Base-by-base conservation (phyloP, 2,797 vertebrate species). In the Pterois miles region DNA sequence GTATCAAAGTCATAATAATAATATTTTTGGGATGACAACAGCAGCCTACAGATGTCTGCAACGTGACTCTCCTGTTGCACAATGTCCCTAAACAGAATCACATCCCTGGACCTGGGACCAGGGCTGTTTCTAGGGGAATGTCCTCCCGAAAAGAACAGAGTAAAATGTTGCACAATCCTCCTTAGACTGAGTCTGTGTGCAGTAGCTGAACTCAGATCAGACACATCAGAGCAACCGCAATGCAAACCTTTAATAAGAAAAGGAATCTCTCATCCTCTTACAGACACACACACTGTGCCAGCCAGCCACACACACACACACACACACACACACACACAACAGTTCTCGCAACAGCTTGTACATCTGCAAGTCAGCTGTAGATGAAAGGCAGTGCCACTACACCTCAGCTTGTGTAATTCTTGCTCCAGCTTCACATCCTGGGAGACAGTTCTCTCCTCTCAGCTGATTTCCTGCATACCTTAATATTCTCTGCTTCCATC, bases 211-310 rank as follows among this genome's bases (percentile, higher is more conserved):
- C 48, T 56, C 53, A 48, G 10, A 67, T 68, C 71, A 53, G 48
- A 72, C 70, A 66, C 68, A 76, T 57, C 46, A 74, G 38, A 73
- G 62, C 80, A 80, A 70, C 63, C 71, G 74, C 57, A 64, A 84
- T 79, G 34, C 62, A 62, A 72, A 60, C 16, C 53, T 70, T 27
- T 53, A 72, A 72, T 62, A 70, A 70, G n/a, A 60, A 60, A 46
- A 70, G 43, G 31, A 54, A 76, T 62, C 31, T 52, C 59, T 70
- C 34, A 58, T 46, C 40, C 36, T 60, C 67, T 20, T 1, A 33
- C 56, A 34, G 11, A 27, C 59, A n/a, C 23, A 23, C 43, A 56
- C 43, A 16, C 33, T 8, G 33, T 34, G 9, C 6, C 33, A 34
- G 9, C 6, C 33, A 34, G 33, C 9, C 34, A 36, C 34, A 31